Evolutionary conservation across 1,140 invertebrate genomes (phyloP).

Genomic region (Helicorthomorpha holstii): DNA sequence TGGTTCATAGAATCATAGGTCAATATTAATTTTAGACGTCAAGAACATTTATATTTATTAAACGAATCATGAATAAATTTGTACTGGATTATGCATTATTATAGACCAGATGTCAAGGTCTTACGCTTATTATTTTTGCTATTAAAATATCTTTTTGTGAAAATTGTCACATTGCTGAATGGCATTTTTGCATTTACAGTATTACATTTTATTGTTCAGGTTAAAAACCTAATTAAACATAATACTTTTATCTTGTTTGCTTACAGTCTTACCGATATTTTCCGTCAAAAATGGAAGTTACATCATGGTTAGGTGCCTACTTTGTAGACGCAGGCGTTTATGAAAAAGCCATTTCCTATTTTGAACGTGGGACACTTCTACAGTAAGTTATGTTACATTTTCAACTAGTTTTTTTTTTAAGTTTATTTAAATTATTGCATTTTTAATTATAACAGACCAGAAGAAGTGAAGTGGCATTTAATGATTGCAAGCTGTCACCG

Average conservation of each 20-base stretch:
- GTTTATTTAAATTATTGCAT: background rate
- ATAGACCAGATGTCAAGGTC: too few relatives aligned
- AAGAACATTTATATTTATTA: too few relatives aligned
- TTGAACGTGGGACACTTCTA: constrained; percentile 70
- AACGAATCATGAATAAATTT: too few relatives aligned
- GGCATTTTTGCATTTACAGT: background rate
- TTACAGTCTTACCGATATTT: constrained; percentile 66
- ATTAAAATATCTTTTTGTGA: too few relatives aligned
- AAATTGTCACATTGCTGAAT: constrained; percentile 6
- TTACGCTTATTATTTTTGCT: too few relatives aligned
- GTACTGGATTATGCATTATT: too few relatives aligned
- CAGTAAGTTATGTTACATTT: constrained; percentile 33
- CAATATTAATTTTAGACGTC: too few relatives aligned
- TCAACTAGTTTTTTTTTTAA: background rate
- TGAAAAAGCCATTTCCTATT: constrained; percentile 76
- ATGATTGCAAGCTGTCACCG: constrained; percentile 68
- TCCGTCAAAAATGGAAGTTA: constrained; percentile 71
- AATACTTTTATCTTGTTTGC: background rate
- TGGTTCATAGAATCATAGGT: too few relatives aligned
- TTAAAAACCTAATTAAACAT: background rate
- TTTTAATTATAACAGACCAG: constrained; percentile 34
- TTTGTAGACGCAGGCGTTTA: constrained; percentile 75
- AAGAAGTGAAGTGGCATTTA: constrained; percentile 65
- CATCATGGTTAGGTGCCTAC: constrained; percentile 82
- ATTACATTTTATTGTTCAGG: background rate